Evolutionary conservation across 2,888 invertebrate genomes (phyloP).

Genomic region (Hoplodrina blanda): DNA sequence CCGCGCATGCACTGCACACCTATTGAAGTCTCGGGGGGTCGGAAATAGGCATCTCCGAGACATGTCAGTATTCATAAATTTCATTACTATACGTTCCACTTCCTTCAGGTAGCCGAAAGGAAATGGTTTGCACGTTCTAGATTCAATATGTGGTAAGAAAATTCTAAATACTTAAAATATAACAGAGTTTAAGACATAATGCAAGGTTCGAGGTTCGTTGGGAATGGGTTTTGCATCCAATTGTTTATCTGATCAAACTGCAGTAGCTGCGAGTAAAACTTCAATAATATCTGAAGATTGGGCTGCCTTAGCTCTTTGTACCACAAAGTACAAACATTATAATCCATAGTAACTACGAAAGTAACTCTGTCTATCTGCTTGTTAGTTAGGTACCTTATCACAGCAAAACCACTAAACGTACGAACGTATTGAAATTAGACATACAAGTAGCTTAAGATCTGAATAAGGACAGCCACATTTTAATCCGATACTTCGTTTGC

Average conservation of each 20-base stretch:
- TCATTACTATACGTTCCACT: background rate
- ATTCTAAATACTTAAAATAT: background rate
- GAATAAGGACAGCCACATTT: too few relatives aligned
- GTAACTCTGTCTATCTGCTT: too few relatives aligned
- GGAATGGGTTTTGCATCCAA: background rate
- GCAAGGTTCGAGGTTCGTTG: background rate
- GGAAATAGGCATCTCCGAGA: conserved; percentile 12
- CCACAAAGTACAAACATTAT: too few relatives aligned
- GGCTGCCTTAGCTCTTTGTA: too few relatives aligned
- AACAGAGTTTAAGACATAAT: background rate
- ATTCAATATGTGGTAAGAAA: background rate
- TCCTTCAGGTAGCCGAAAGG: background rate
- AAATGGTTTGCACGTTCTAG: conserved; percentile 6
- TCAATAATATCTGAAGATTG: background rate
- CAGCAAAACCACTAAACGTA: too few relatives aligned
- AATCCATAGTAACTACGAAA: too few relatives aligned
- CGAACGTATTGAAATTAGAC: too few relatives aligned
- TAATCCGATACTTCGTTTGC: too few relatives aligned
- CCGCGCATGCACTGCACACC: background rate
- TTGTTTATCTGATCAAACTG: background rate
- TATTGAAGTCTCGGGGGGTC: background rate
- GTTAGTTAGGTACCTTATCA: too few relatives aligned
- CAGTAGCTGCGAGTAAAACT: background rate
- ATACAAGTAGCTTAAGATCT: too few relatives aligned
- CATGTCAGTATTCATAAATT: background rate